Percentiles rank a stretch among this genome's conserved stretches.
Conservation (phyloP, 2,113 vertebrate species). For the Oncorhynchus masou region DNA sequence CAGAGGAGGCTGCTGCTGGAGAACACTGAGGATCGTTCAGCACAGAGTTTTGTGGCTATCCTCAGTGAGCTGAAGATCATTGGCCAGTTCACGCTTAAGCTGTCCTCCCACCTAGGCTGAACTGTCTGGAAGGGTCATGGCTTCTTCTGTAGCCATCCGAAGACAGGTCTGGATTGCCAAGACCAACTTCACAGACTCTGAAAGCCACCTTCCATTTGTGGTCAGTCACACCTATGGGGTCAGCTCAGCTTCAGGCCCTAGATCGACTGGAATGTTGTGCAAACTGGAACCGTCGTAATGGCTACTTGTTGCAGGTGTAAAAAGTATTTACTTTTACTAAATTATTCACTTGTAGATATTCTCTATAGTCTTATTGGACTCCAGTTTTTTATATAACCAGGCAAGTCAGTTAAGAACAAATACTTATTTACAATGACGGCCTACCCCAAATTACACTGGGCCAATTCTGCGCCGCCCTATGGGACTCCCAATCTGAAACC, state of each 20-base stretch:
- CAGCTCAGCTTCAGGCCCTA: conserved; percentile 10
- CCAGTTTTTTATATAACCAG: not conserved
- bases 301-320: not conserved
- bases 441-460: too few relatives aligned
- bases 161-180: conserved; percentile 53
- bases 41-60: conserved; percentile 21
- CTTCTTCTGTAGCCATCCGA: conserved; percentile 45
- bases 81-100: conserved; percentile 37
- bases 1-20: conserved; percentile 41
- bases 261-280: conserved; percentile 18
- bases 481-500: too few relatives aligned
- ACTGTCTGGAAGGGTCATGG: conserved; percentile 51
- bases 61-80: conserved; percentile 49
- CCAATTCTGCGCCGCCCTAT: too few relatives aligned
- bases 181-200: conserved; percentile 40
- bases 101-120: conserved; percentile 54
- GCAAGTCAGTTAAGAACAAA: too few relatives aligned
- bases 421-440: too few relatives aligned
- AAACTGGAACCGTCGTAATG: conserved; percentile 19
- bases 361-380: not conserved
- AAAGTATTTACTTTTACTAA: not conserved
- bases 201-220: conserved; percentile 47
- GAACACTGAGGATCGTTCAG: conserved; percentile 26
- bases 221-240: conserved; percentile 28
- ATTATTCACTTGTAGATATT: not conserved